Evolutionary conservation across 2,113 vertebrate genomes (phyloP), one percentile per base, ranked within the genome.

Genomic region (Argyrosomus japonicus): DNA sequence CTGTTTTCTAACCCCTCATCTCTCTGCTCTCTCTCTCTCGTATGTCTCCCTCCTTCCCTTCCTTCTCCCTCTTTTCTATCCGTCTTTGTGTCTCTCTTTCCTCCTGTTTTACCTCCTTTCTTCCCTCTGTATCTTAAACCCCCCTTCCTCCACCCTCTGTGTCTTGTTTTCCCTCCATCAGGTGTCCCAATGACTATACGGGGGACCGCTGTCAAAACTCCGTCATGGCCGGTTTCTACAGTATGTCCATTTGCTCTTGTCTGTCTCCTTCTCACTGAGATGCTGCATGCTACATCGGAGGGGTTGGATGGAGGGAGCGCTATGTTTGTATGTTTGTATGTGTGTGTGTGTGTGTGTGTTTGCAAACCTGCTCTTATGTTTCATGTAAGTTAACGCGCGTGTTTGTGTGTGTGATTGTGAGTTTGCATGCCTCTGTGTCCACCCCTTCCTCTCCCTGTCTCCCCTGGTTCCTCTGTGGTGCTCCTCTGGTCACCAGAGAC

Each of bases 121-220:
- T 64, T 68, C 63, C 80, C 51, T 63, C 79, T 89, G 81, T 89
- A 68, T 86, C 87, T 84, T 83, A 82, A 84, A 79, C 67, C 81
- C 64, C n/a, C 21, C 48, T 14, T 25, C 83, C 81, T 80, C 90
- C 77, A 75, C 90, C 82, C 81, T 84, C 80, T 93, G 90, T 93
- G 93, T 94, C 93, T 84, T 92, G 92, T 94, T 95, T 91, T 95
- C 93, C 92, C 92, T 96, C 95, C 95, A 97, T 97, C 97, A 99
- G 98, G 98, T 99, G 98, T 98, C 98, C 98, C 92, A 99, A 98
- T 96, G 97, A 98, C 96, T 99, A 97, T 97, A 97, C 96, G 95
- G 98, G 98, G 96, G 97, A 99, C 95, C 98, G 96, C 96, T 99
- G 98, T 98, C 96, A 99, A 96, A 97, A 97, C 96, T 99, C 97